A percentile compares a stretch with the other conserved stretches of the same genome.
These are phyloP conservation scores for Chaetops frenatus DNA, from an alignment of 2,113 vertebrate species.

Conservation along the genomic window DNA sequence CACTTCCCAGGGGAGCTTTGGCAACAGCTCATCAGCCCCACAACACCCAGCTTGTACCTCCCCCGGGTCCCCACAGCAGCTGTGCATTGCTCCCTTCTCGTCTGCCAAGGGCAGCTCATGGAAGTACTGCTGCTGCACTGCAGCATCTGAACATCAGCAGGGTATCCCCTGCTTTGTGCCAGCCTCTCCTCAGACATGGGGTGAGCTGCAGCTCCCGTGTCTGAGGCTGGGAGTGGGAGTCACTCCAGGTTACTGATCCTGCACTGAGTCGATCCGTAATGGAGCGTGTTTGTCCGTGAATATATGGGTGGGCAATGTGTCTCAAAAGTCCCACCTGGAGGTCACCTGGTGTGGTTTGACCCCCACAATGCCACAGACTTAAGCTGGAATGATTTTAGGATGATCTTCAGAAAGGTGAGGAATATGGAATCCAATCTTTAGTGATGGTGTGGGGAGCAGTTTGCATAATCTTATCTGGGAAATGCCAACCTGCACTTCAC, in stretches of 20 bases:
- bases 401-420: neutral
- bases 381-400: neutral
- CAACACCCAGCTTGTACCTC: neutral
- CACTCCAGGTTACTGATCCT: neutral
- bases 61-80: fast-evolving
- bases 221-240: neutral
- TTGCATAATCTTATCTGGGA: neutral
- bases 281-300: fast-evolving
- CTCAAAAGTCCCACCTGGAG: neutral
- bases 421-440: neutral
- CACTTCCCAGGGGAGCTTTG: neutral
- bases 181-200: neutral
- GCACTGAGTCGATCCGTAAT: neutral
- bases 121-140: neutral
- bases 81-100: neutral
- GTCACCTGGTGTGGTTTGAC: fast-evolving
- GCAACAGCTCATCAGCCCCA: neutral
- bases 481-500: neutral
- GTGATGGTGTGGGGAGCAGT: too few species aligned
- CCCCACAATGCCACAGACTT: neutral
- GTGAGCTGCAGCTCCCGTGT: neutral
- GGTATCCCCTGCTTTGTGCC: fast-evolving
- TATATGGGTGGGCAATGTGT: fast-evolving
- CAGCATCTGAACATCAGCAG: too few species aligned
- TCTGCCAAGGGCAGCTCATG: neutral